Base-by-base conservation (phyloP, 2,797 vertebrate species). In the Galagoides demidoff region DNA sequence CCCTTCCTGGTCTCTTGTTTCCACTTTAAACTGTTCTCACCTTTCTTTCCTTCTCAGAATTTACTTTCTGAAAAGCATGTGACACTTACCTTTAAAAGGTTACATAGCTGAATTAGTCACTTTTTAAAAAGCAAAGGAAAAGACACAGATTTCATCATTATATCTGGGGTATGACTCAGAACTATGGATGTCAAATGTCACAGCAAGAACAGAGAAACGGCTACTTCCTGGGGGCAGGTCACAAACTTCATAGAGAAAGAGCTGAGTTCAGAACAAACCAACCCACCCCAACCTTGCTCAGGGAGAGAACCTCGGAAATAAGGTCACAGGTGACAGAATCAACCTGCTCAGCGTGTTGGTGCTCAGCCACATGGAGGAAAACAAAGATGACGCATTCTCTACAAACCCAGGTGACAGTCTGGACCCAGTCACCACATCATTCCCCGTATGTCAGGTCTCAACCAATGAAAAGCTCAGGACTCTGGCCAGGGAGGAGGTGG, bases 281-380 rank as follows among this genome's bases (percentile, higher is more conserved):
- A 25, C 77, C 22, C 10, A 5, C 3, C 52, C n/a, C 34, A 10
- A 37, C 20, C n/a, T 79, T 1, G 34, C 0, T 0, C 31, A 25
- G n/a, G 34, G 2, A 29, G n/a, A 7, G 22, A 79, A 22, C n/a
- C n/a, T 4, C 57, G n/a, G 77, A 45, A 52, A 25, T 34, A 37
- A 57, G 13, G 16, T 4, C 25, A 7, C 7, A 55, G 49, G 20
- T 34, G 31, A 34, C 49, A 78, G 49, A 16, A 34, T n/a, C 20
- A 14, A 22, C 3, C 1, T 14, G 49, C 52, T 23, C 74, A 34
- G 4, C 13, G 45, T 17, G 2, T n/a, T 5, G 3, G 2, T 5
- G 55, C 31, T 34, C 13, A 22, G 2, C 77, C 14, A 19, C 1
- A 0, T 57, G 2, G 3, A 37, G 31, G 64, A 12, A n/a, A n/a